Evolutionary conservation across 2,113 vertebrate genomes (phyloP).

Genomic region (Porphyrio hochstetteri): DNA sequence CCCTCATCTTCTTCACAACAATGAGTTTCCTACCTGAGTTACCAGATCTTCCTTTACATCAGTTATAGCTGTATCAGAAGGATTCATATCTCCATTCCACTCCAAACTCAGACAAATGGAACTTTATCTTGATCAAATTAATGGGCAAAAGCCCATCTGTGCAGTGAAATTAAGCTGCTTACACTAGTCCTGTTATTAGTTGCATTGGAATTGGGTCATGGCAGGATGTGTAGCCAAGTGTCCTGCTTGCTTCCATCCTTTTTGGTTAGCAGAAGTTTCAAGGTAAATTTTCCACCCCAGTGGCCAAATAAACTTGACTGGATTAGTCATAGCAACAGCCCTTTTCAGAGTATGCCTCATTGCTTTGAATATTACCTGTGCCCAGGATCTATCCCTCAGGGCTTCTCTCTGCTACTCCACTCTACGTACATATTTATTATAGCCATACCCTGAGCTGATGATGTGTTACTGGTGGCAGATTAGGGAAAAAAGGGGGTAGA

Average conservation of each 20-base stretch:
- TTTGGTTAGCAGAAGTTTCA: not conserved
- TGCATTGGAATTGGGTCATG: not conserved
- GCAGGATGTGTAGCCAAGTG: not conserved
- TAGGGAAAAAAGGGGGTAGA: not conserved
- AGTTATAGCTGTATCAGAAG: not conserved
- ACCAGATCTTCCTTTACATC: not conserved
- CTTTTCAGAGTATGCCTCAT: not conserved
- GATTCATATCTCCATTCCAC: not conserved
- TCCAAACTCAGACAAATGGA: not conserved
- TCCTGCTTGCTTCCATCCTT: not conserved
- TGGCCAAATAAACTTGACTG: not conserved
- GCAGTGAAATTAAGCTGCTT: slow-evolving; percentile 16
- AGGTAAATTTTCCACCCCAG: not conserved
- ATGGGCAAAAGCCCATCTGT: not conserved
- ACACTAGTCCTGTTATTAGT: not conserved
- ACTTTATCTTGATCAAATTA: not conserved
- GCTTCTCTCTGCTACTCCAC: not conserved
- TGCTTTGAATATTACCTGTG: not conserved
- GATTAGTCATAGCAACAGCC: not conserved
- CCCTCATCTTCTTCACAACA: not conserved
- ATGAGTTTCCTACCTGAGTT: not conserved
- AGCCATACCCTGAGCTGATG: not conserved
- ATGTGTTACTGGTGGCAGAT: not conserved
- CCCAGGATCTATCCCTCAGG: not conserved
- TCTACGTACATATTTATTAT: not conserved